Percentiles rank a stretch among this genome's conserved stretches.
These are phyloP conservation scores for Bombus impatiens DNA, from an alignment of 1,140 invertebrate genomes.

Conservation along the genomic window DNA sequence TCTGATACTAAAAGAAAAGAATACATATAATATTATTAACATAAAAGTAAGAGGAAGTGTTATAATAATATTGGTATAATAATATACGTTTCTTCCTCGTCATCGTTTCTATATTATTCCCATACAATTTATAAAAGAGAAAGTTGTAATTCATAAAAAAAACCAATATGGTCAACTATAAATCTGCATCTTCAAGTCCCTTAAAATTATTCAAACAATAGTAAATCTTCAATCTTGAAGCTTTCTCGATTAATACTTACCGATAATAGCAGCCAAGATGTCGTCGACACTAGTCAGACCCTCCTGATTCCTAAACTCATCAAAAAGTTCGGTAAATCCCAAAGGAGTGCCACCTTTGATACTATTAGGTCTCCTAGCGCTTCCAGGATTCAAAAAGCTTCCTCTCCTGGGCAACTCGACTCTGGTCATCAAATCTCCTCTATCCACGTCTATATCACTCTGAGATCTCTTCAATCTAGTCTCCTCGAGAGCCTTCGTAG, in stretches of 20 bases:
- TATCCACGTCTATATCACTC: slow-evolving; percentile 81
- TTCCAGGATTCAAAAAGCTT: slow-evolving; percentile 91
- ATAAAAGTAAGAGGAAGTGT: no score
- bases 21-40: no score
- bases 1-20: no score
- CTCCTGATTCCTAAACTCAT: slow-evolving; percentile 92
- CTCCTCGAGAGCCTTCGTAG: slow-evolving; percentile 78
- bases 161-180: background rate
- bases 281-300: slow-evolving; percentile 93
- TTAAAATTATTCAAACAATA: background rate
- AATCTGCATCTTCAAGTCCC: rapidly evolving
- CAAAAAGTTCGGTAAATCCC: slow-evolving; percentile 92
- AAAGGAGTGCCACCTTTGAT: slow-evolving; percentile 86
- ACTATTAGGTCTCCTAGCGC: slow-evolving; percentile 74
- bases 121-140: background rate
- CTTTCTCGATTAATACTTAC: slow-evolving; percentile 50
- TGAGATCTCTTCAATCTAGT: slow-evolving; percentile 83
- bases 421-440: slow-evolving; percentile 91
- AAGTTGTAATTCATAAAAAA: background rate
- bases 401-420: slow-evolving; percentile 91
- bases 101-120: background rate
- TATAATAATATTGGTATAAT: no score
- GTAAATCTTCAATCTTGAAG: background rate
- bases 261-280: slow-evolving; percentile 92
- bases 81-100: background rate